Evolutionary conservation across 2,113 vertebrate species (phyloP).

Genomic region (Paratilapia polleni): DNA sequence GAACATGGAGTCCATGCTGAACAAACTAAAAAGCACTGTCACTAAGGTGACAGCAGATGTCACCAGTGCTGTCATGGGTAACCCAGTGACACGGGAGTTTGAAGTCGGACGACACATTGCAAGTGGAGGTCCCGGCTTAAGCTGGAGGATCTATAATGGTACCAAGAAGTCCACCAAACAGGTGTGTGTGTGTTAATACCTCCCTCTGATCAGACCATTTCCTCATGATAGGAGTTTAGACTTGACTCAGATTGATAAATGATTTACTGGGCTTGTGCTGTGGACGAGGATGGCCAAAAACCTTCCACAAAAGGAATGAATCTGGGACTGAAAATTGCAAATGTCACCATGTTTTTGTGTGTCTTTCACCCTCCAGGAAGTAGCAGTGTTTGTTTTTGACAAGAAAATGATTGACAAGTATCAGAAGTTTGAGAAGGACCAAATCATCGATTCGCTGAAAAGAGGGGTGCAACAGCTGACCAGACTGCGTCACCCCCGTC

Average conservation of each 20-base stretch:
- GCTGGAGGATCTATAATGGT: slow-evolving; percentile 98
- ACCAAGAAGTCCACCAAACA: slow-evolving; percentile 99
- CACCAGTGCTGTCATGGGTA: slow-evolving; percentile 98
- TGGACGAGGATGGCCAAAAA: not conserved
- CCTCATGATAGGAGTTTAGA: not conserved
- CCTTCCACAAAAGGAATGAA: not conserved
- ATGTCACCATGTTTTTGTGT: not conserved
- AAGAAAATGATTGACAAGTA: slow-evolving; percentile 96
- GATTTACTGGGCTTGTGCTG: not conserved
- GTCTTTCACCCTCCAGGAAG: slow-evolving; percentile 85
- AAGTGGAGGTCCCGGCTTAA: slow-evolving; percentile 92
- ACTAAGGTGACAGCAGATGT: slow-evolving; percentile 98
- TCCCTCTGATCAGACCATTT: not conserved
- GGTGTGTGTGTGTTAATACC: slow-evolving; percentile 75
- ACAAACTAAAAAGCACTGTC: slow-evolving; percentile 97
- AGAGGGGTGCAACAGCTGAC: slow-evolving; percentile 95
- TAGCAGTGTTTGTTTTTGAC: slow-evolving; percentile 99
- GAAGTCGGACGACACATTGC: slow-evolving; percentile 96
- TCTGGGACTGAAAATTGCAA: not conserved
- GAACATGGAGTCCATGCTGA: slow-evolving; percentile 98
- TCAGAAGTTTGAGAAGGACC: slow-evolving; percentile 98
- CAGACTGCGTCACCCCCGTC: slow-evolving; percentile 92
- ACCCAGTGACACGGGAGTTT: slow-evolving; percentile 97
- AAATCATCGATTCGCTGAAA: slow-evolving; percentile 94
- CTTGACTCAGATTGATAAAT: not conserved